Base-by-base conservation (phyloP, 2,113 vertebrate genomes). In the Lampris incognitus region DNA sequence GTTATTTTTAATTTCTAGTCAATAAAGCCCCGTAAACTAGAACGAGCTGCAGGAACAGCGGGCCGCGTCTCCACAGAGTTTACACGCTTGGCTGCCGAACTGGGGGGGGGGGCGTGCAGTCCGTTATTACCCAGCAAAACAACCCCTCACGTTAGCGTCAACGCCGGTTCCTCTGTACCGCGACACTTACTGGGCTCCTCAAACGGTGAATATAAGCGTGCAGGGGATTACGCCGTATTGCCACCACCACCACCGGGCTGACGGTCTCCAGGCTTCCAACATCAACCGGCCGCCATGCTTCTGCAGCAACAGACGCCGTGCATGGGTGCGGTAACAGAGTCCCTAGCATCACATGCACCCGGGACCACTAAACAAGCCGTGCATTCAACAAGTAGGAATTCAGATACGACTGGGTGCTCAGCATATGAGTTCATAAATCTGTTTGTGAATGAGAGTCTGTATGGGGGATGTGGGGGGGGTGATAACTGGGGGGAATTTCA, bases 181-280 rank as follows among this genome's bases (percentile, higher is more conserved):
- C n/a, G n/a, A n/a, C n/a, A n/a, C n/a, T n/a, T n/a, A n/a, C 51
- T 72, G 58, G 69, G 10, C 48, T 58, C 10, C 62, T 56, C 50
- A 59, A 60, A 13, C 1, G 39, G 74, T 49, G 8, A n/a, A 49
- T 9, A 66, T 66, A 51, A 66, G 70, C 11, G 68, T 80, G 78
- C 75, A 24, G 83, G 37, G 64, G 76, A 71, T 80, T 78, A 74
- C 40, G 60, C 76, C 58, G 80, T 82, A 84, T 80, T 68, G 69
- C 81, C 46, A 67, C 5, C 40, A 39, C 36, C 37, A 9, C 37
- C 9, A 59, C 9, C 38, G 10, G 13, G 24, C 24, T 24, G 24
- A 24, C 24, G 24, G 24, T 24, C 24, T 24, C 24, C 24, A 24
- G 24, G 24, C 24, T 24, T 24, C 24, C 0, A 24, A 24, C 24